Evolutionary conservation across 1,140 invertebrate species (phyloP).

Genomic region (Psilanteris sp.): DNA sequence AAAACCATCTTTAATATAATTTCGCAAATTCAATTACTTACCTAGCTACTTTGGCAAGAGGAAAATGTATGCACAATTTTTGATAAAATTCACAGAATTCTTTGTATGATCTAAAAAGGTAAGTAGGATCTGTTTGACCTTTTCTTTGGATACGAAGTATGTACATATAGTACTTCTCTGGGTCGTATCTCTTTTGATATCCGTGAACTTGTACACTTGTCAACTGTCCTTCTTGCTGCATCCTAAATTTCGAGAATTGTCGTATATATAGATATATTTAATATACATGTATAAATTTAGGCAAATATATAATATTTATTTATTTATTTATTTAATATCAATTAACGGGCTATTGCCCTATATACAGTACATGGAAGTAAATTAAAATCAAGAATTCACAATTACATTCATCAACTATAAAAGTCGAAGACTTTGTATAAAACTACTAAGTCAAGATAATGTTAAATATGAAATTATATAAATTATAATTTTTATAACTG

Average conservation of each 20-base stretch:
- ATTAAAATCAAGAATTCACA: too few relatives aligned
- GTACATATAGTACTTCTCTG: slow-evolving; percentile 99
- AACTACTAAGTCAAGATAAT: too few relatives aligned
- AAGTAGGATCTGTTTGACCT: slow-evolving; percentile 89
- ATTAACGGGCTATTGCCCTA: too few relatives aligned
- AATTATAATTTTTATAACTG: too few relatives aligned
- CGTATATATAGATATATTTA: slow-evolving; percentile 5
- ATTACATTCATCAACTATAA: too few relatives aligned
- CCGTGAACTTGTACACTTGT: slow-evolving; percentile 91
- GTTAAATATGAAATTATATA: too few relatives aligned
- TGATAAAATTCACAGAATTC: slow-evolving; percentile 98
- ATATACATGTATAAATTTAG: not conserved
- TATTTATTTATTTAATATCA: too few relatives aligned
- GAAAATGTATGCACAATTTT: slow-evolving; percentile 95
- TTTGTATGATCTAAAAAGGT: slow-evolving; percentile 95
- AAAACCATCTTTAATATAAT: slow-evolving; percentile 38
- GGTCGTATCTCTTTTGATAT: slow-evolving; percentile 97
- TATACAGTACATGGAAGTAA: too few relatives aligned
- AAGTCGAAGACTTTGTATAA: too few relatives aligned
- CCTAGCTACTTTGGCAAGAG: slow-evolving; percentile 91
- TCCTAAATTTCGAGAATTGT: slow-evolving; percentile 79
- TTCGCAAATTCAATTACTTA: slow-evolving; percentile 75
- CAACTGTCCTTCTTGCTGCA: slow-evolving; percentile 94
- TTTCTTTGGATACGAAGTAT: slow-evolving; percentile 92
- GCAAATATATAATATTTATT: too few relatives aligned